Evolutionary conservation across 2,113 vertebrate genomes (phyloP).

Genomic region (Peromyscus californicus): DNA sequence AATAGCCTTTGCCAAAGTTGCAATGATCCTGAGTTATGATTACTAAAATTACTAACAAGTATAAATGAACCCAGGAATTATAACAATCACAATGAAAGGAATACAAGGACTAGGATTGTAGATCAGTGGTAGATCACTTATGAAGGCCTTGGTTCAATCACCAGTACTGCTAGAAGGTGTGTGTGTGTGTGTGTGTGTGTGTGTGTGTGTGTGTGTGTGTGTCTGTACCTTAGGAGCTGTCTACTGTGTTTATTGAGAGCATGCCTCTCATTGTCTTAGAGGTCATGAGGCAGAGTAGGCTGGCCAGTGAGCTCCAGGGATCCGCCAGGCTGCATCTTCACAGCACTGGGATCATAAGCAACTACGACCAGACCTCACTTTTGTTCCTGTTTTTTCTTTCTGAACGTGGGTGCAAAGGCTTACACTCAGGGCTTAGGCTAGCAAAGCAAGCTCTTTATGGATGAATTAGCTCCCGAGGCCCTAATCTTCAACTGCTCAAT

Average conservation of each 20-base stretch:
- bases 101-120: neutral
- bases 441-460: neutral
- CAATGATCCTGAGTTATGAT: constrained; percentile 38
- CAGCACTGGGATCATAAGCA: neutral
- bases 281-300: neutral
- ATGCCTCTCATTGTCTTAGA: neutral
- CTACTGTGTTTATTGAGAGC: neutral
- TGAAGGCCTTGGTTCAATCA: neutral
- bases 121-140: neutral
- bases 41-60: constrained; percentile 54
- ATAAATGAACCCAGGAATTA: constrained; percentile 62
- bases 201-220: neutral
- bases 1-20: constrained; percentile 7
- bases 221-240: neutral
- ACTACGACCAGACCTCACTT: neutral
- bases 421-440: neutral
- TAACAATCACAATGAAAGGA: neutral
- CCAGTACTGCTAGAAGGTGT: neutral
- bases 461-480: neutral
- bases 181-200: too few relatives aligned
- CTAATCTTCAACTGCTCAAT: neutral
- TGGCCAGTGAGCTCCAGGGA: neutral
- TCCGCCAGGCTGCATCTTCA: neutral
- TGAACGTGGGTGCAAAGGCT: neutral
- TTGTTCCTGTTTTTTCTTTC: neutral